Base-by-base conservation (phyloP, 2,113 vertebrate species). In the Nothobranchius furzeri region DNA sequence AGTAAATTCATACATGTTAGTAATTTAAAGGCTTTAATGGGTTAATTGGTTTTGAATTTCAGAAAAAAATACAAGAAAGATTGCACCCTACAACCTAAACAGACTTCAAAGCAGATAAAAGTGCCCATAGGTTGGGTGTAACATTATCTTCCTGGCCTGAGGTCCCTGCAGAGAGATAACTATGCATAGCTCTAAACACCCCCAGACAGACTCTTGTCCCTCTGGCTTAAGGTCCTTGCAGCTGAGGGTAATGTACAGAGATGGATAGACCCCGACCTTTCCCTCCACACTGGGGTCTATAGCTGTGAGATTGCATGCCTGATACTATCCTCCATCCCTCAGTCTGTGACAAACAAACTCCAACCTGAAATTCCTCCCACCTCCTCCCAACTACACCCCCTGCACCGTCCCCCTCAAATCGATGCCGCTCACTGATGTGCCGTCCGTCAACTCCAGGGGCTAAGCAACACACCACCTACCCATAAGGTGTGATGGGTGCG, bases 291-390 rank as follows among this genome's bases (percentile, higher is more conserved):
- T 69, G 37, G 78, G 85, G 85, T 89, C 84, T 79, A 82, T 69
- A 68, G 76, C 84, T 83, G 86, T 80, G 85, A 89, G 87, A 93
- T 92, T 91, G 91, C 86, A 90, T 83, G 85, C 75, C 88, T 90
- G 91, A 93, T 91, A 84, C 85, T 75, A 76, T 90, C 90, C 81
- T 89, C 85, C 86, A 91, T 93, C 90, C 91, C 81, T 70, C 74
- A 10, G 68, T 75, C 79, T 84, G 83, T 89, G 91, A 90, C 89
- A 90, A 85, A 68, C 80, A 75, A 79, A 82, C 78, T 78, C 68
- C 64, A 57, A 47, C 66, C n/a, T 61, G n/a, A n/a, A n/a, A n/a
- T 43, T 36, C 53, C 9, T 55, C 9, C 42, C 50, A 7, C 48
- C 12, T 17, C 67, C 70, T 2, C 72, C 59, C 42, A 63, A 61